Evolutionary conservation across 2,113 vertebrate species (phyloP).

Genomic region (Zosterops hypoxanthus): DNA sequence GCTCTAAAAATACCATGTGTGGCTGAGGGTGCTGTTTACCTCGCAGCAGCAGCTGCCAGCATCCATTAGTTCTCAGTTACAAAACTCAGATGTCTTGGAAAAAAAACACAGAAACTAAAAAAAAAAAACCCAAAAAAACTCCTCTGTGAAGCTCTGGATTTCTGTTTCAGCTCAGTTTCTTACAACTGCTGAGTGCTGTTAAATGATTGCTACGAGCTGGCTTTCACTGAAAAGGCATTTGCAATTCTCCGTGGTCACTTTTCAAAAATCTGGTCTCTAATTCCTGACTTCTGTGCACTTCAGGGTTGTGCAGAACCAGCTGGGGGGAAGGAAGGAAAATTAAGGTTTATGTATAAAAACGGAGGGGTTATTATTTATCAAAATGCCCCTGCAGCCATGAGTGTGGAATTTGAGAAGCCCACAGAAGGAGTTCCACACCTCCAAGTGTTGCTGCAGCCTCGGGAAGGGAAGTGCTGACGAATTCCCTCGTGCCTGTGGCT

Average conservation of each 20-base stretch:
- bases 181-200: background rate
- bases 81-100: background rate
- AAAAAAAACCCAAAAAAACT: background rate
- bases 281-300: background rate
- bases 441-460: background rate
- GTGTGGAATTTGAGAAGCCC: background rate
- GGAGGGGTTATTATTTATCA: background rate
- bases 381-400: accelerated
- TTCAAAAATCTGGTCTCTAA: background rate
- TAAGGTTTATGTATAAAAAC: background rate
- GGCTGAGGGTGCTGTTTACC: background rate
- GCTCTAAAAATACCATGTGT: background rate
- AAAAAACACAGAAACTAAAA: background rate
- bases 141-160: background rate
- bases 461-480: background rate
- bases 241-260: accelerated
- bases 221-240: background rate
- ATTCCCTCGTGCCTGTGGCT: background rate
- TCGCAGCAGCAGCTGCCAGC: background rate
- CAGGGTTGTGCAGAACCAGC: accelerated
- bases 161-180: background rate
- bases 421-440: background rate
- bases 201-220: accelerated
- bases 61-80: background rate
- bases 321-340: accelerated